Evolutionary conservation across 2,113 vertebrate genomes (phyloP).

Genomic region (Phalacrocorax brasilianus): DNA sequence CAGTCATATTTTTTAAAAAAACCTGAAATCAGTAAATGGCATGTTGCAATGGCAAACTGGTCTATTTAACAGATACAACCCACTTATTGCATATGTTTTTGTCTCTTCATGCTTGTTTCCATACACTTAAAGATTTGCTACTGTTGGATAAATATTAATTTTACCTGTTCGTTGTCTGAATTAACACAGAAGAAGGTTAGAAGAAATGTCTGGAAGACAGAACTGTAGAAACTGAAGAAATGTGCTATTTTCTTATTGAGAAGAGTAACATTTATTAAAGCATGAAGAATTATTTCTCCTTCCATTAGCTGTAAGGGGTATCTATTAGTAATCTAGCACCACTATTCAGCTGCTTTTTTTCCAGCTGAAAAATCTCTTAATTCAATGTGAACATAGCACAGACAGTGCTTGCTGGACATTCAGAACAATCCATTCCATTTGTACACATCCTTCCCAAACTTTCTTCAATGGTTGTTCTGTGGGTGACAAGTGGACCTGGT

Average conservation of each 20-base stretch:
- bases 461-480: fast-evolving
- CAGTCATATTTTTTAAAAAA: not conserved
- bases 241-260: not conserved
- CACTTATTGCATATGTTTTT: not conserved
- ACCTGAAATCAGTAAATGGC: not conserved
- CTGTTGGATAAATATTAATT: not conserved
- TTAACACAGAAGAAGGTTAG: not conserved
- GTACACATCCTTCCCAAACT: not conserved
- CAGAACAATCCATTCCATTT: not conserved
- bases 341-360: not conserved
- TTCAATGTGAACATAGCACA: not conserved
- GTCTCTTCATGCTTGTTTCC: not conserved
- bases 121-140: not conserved
- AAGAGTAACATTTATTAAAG: not conserved
- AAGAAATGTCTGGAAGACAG: slow-evolving; percentile 4
- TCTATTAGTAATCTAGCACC: not conserved
- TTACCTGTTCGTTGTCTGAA: not conserved
- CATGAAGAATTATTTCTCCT: not conserved
- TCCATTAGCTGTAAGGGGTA: not conserved
- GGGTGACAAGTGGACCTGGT: not conserved
- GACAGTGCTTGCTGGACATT: not conserved
- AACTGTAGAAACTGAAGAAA: not conserved
- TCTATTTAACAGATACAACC: not conserved
- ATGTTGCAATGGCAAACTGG: not conserved
- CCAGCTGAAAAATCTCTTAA: not conserved